A percentile compares a stretch with the other conserved stretches of the same genome.
Conservation (phyloP, 2,888 invertebrate genomes). For the Gymnoscelis rufifasciata region DNA sequence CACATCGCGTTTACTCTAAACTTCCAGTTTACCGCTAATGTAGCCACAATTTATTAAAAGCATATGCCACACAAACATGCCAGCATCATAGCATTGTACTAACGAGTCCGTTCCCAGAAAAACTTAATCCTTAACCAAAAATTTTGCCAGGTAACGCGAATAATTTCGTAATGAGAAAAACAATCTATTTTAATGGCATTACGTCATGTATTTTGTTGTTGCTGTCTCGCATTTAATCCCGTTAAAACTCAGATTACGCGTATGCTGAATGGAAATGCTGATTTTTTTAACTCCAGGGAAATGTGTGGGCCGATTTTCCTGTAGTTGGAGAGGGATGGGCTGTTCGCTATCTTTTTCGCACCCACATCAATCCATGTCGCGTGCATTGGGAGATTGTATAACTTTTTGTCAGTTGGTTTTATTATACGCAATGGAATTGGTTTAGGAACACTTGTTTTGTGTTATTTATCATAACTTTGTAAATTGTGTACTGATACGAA, state of each 20-base stretch:
- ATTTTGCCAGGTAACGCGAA: background rate
- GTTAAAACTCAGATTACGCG: slow-evolving; percentile 30
- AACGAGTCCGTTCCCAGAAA: slow-evolving; percentile 2
- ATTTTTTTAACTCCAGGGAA: slow-evolving; percentile 31
- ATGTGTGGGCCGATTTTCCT: slow-evolving; percentile 21
- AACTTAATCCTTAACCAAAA: background rate
- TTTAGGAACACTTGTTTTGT: slow-evolving; percentile 25
- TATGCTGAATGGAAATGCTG: slow-evolving; percentile 15
- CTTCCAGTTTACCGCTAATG: no score
- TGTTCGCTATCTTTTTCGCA: slow-evolving; percentile 19
- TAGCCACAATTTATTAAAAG: no score
- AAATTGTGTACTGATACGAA: no score
- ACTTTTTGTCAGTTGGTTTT: slow-evolving; percentile 30
- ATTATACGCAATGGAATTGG: slow-evolving; percentile 31
- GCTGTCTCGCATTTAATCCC: slow-evolving; percentile 26
- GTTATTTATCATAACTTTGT: no score
- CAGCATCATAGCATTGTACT: background rate
- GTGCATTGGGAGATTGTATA: slow-evolving; percentile 35
- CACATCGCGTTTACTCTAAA: no score
- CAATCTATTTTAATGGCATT: slow-evolving; percentile 11
- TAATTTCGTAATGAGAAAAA: slow-evolving; percentile 11
- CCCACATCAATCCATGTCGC: slow-evolving; percentile 50
- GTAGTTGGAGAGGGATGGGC: slow-evolving; percentile 22
- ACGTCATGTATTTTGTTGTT: slow-evolving; percentile 11
- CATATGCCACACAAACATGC: background rate